These are phyloP conservation scores for Podilymbus podiceps DNA, from an alignment of 2,113 vertebrate genomes.

Conservation along the genomic window DNA sequence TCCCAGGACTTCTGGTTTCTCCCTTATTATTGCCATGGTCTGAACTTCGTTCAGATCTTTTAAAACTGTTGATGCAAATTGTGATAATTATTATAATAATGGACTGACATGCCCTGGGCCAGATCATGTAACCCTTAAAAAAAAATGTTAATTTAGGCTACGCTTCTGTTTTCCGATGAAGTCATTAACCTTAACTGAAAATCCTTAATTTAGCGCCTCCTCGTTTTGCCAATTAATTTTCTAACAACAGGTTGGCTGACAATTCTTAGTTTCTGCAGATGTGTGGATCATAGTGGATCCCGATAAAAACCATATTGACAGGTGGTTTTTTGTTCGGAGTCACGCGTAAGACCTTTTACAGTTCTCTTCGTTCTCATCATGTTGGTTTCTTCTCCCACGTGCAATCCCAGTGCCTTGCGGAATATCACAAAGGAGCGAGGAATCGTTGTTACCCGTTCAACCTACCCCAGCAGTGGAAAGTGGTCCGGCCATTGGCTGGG, in stretches of 20 bases:
- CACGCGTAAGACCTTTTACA: background rate
- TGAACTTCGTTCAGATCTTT: background rate
- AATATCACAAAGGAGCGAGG: slow-evolving; percentile 57
- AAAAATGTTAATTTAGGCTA: background rate
- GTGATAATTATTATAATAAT: background rate
- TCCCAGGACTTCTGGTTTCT: background rate
- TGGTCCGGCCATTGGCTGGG: slow-evolving; percentile 94
- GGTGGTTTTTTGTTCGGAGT: no score
- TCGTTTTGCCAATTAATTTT: background rate
- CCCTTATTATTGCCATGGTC: background rate
- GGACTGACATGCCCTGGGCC: background rate
- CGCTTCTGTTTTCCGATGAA: background rate
- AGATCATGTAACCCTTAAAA: background rate
- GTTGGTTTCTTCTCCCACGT: background rate
- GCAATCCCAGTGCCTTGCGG: slow-evolving; percentile 55
- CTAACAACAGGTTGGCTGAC: accelerated
- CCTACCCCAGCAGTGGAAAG: slow-evolving; percentile 85
- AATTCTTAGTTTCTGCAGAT: background rate
- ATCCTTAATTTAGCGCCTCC: background rate
- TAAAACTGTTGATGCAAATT: background rate
- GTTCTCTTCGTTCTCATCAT: background rate
- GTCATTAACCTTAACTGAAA: background rate
- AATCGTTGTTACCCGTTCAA: slow-evolving; percentile 77
- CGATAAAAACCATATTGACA: accelerated
- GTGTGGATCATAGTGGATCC: no score